These are phyloP conservation scores for Budorcas taxicolor DNA, from an alignment of 2,113 vertebrate species.

Conservation along the genomic window DNA sequence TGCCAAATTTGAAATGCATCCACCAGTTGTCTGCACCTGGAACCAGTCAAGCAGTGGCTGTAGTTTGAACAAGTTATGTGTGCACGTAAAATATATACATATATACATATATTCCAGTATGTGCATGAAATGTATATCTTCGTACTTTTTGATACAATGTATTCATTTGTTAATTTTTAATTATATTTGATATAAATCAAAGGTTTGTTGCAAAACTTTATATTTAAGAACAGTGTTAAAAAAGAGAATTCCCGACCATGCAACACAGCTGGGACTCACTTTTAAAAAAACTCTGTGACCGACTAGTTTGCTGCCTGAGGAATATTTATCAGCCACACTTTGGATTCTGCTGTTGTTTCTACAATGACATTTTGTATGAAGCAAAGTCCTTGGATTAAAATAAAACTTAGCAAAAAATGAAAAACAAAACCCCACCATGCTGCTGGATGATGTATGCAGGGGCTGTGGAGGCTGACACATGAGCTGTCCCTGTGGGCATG, in stretches of 20 bases:
- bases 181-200: slow-evolving; percentile 95
- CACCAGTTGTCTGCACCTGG: slow-evolving; percentile 82
- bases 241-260: slow-evolving; percentile 77
- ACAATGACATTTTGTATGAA: slow-evolving; percentile 98
- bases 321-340: slow-evolving; percentile 91
- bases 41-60: slow-evolving; percentile 85
- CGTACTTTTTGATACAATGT: slow-evolving; percentile 96
- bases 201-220: slow-evolving; percentile 91
- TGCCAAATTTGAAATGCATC: slow-evolving; percentile 83
- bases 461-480: rapidly evolving
- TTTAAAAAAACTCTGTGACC: slow-evolving; percentile 80
- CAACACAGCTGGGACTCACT: slow-evolving; percentile 82
- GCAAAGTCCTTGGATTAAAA: slow-evolving; percentile 95
- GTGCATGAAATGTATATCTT: slow-evolving; percentile 94
- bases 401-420: slow-evolving; percentile 83
- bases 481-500: rapidly evolving
- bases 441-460: not conserved
- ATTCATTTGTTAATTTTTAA: slow-evolving; percentile 94
- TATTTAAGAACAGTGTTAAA: slow-evolving; percentile 84
- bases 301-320: slow-evolving; percentile 92
- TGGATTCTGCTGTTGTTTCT: slow-evolving; percentile 97
- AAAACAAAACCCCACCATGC: not conserved
- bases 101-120: slow-evolving; percentile 87
- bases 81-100: slow-evolving; percentile 94
- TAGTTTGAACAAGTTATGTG: slow-evolving; percentile 87